Evolutionary conservation across 2,113 vertebrate species (phyloP).

Genomic region (Campylomormyrus numenius): DNA sequence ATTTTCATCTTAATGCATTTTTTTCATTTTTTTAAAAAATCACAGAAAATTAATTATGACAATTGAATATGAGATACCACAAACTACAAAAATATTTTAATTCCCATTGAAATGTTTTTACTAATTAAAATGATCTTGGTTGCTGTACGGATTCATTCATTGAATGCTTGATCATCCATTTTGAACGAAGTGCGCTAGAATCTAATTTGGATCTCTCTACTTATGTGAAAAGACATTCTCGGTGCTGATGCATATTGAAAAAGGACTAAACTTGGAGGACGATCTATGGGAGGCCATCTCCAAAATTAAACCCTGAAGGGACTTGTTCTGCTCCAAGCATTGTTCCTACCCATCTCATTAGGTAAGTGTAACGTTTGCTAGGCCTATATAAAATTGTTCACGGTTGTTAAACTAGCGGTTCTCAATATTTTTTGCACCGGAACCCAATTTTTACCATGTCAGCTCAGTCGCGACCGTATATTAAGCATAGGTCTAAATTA

Average conservation of each 20-base stretch:
- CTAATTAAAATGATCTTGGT: not conserved
- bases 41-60: not conserved
- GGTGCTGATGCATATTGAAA: not conserved
- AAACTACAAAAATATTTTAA: not conserved
- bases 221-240: not conserved
- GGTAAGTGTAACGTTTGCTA: no score
- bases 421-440: not conserved
- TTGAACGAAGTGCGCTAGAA: not conserved
- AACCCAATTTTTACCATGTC: no score
- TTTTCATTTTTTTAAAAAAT: not conserved
- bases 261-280: not conserved
- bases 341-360: not conserved
- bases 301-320: not conserved
- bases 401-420: no score
- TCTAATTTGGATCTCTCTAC: not conserved
- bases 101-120: not conserved
- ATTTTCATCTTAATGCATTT: not conserved
- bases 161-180: not conserved
- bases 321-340: no score
- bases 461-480: no score
- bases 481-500: no score
- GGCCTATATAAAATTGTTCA: no score
- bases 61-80: not conserved
- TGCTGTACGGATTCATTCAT: not conserved
- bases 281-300: not conserved